Conservation (phyloP, 2,797 vertebrate genomes). For the Peromyscus nudipes region DNA sequence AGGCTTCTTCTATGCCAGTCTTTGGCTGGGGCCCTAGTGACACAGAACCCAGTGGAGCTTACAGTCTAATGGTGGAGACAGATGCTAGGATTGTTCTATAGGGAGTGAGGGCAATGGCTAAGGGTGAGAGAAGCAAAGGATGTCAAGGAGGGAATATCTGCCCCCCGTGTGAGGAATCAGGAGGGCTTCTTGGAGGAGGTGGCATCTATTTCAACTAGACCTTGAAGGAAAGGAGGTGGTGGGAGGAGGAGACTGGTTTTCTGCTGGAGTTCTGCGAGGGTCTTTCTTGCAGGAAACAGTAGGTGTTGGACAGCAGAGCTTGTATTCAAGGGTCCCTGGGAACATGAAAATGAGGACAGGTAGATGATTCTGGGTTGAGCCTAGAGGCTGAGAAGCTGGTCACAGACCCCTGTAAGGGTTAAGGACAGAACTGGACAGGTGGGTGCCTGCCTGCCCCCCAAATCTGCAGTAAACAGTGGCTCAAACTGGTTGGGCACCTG, state of each 20-base stretch:
- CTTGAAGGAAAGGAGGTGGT: neutral
- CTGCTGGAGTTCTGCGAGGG: neutral
- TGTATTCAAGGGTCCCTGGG: neutral
- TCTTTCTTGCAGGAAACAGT: neutral
- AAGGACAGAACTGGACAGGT: neutral
- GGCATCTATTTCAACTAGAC: neutral
- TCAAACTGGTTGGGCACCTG: neutral
- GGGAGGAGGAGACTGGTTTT: neutral
- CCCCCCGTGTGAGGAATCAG: neutral
- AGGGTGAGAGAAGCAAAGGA: neutral
- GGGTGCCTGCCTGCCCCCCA: neutral
- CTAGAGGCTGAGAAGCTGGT: neutral
- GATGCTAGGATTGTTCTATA: neutral
- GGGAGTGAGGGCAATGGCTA: too few species aligned
- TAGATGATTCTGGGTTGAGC: neutral
- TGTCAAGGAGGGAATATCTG: neutral
- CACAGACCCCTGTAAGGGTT: neutral
- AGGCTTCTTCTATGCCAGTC: neutral
- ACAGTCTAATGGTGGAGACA: neutral
- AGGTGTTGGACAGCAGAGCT: neutral
- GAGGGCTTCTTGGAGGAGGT: conserved; percentile 3
- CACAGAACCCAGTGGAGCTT: neutral
- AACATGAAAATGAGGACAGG: neutral
- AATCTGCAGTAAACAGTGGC: neutral
- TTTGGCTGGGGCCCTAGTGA: neutral